Conservation (phyloP, 2,797 vertebrate genomes). For the Lacerta bilineata region DNA sequence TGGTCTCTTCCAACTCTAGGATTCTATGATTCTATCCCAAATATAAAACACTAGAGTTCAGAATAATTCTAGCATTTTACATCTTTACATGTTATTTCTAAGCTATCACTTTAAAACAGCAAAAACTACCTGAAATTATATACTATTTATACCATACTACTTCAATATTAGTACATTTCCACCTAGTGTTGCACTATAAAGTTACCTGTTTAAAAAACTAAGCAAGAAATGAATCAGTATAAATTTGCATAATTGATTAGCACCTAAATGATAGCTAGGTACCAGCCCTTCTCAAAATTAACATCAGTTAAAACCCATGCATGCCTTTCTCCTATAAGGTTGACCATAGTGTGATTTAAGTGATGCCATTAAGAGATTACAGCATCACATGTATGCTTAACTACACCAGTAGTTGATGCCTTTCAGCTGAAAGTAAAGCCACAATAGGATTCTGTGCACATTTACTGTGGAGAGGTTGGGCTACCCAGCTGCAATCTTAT, state of each 20-base stretch:
- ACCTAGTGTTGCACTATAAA: neutral
- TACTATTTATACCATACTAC: neutral
- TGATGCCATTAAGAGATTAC: neutral
- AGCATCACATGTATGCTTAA: neutral
- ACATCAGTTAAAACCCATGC: neutral
- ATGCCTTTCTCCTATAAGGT: neutral
- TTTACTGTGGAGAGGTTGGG: neutral
- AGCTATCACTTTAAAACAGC: neutral
- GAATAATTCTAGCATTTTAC: neutral
- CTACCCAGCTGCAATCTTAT: neutral
- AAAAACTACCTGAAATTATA: neutral
- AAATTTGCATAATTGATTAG: neutral
- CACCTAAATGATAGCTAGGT: neutral
- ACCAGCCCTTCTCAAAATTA: constrained; percentile 13
- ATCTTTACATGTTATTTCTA: neutral
- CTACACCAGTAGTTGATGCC: neutral
- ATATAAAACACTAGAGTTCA: constrained; percentile 3
- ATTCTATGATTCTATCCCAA: neutral
- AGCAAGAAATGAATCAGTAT: neutral
- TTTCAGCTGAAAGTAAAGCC: constrained; percentile 10
- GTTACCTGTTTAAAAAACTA: neutral
- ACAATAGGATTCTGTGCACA: neutral
- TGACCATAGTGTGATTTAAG: neutral
- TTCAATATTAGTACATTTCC: neutral
- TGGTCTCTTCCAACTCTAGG: no score